These are phyloP conservation scores for Chrysina gloriosa DNA, from an alignment of 2,888 invertebrate species.

Conservation along the genomic window DNA sequence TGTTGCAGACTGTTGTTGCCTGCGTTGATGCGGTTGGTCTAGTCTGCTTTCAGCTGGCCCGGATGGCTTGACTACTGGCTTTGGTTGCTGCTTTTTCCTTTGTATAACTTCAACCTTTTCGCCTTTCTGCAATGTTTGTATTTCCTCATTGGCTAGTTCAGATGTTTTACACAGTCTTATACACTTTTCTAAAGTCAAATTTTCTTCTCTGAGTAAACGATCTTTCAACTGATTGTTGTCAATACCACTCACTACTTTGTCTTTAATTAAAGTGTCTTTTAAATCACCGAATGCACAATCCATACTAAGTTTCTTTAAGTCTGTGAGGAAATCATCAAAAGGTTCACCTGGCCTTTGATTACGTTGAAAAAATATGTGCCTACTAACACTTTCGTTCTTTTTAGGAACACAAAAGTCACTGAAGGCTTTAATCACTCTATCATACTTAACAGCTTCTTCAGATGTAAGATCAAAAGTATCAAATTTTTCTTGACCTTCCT, in stretches of 20 bases:
- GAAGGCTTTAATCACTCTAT: too few species aligned
- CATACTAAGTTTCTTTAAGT: not conserved
- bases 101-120: not conserved
- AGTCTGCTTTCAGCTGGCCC: too few species aligned
- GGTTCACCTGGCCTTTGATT: not conserved
- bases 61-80: too few species aligned
- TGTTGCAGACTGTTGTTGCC: not conserved
- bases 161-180: too few species aligned
- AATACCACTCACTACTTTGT: not conserved
- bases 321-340: not conserved
- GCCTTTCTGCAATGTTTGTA: not conserved
- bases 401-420: not conserved
- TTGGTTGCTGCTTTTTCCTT: too few species aligned
- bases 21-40: not conserved
- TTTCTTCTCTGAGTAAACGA: not conserved
- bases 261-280: not conserved
- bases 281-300: not conserved
- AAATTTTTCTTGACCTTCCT: not conserved
- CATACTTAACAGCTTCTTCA: not conserved
- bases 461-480: not conserved
- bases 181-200: not conserved
- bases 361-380: not conserved
- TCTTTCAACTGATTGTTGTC: not conserved
- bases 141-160: not conserved
- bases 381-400: not conserved